Evolutionary conservation across 1,140 invertebrate species (phyloP), one percentile per base, ranked within the genome.

Genomic region (Xylocopa sonorina): DNA sequence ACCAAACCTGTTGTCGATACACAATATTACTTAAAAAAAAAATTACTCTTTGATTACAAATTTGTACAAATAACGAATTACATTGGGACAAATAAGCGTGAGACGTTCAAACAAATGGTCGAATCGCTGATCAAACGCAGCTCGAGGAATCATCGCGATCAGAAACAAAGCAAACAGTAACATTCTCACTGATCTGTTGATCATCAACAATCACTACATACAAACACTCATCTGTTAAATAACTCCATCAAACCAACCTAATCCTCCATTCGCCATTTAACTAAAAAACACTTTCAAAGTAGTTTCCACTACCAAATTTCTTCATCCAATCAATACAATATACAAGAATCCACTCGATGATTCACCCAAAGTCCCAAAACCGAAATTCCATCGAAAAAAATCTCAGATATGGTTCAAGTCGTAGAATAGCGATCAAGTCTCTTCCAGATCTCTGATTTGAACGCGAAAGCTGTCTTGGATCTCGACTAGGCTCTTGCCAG

Each of bases 401-500:
- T 41, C 14, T 10, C 24, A 62, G 24, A 46, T 21, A 21, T 58
- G 9, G 10, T 27, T 27, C 1, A 12, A 27, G 32, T 27, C 24
- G 9, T 46, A 2, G 18, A 16, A 18, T 3, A n/a, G 34, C 2
- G 6, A 48, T 77, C 60, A 75, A 6, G 46, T 73, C n/a, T 63
- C 62, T 34, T 55, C 53, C 9, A 38, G 3, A 0, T 6, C 41
- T 73, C 41, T 74, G 38, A 12, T 1, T 73, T 78, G 21, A n/a
- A 72, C 79, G 6, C 58, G 62, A 64, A 92, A 90, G 9, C 81
- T 80, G 3, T 82, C 60, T 71, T 92, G 89, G 68, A 92, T 87
- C 64, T 91, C 85, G 1, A 66, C 87, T 85, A 92, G 87, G 24
- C 94, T 95, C 88, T 95, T 96, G 10, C 95, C 95, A 82, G 95